Evolutionary conservation across 2,888 invertebrate genomes (phyloP).

Genomic region (Apodemia hepburni): DNA sequence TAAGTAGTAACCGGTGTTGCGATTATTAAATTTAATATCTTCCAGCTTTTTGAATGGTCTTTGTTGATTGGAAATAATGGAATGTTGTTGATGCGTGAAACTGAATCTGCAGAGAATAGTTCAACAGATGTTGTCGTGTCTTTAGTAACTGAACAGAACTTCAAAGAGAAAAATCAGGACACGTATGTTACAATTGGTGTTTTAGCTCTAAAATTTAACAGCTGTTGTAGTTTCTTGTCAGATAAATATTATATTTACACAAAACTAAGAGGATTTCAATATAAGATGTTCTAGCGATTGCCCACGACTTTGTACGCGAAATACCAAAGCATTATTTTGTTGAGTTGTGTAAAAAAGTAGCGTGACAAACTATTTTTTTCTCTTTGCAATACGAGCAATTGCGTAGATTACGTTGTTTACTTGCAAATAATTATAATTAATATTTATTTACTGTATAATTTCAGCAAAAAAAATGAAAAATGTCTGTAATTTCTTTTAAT

Average conservation of each 20-base stretch:
- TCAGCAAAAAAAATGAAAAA: too few relatives aligned
- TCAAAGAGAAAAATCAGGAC: constrained; percentile 12
- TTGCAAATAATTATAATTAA: too few relatives aligned
- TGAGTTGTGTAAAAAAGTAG: too few relatives aligned
- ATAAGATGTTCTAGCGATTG: too few relatives aligned
- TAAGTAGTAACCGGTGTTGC: too few relatives aligned
- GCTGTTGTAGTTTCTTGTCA: not conserved
- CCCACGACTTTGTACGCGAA: too few relatives aligned
- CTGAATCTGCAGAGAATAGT: not conserved
- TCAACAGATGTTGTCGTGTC: constrained; percentile 9
- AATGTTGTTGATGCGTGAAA: constrained; percentile 4
- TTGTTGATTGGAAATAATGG: constrained; percentile 12
- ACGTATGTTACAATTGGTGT: not conserved
- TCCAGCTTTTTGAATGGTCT: not conserved
- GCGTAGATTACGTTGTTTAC: too few relatives aligned
- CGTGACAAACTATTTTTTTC: too few relatives aligned
- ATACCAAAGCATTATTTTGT: too few relatives aligned
- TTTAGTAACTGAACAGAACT: not conserved
- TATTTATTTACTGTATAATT: too few relatives aligned
- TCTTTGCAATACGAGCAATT: too few relatives aligned
- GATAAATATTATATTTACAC: not conserved
- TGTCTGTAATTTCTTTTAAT: too few relatives aligned
- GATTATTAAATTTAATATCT: not conserved
- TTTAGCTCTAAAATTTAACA: not conserved
- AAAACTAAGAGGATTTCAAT: not conserved